phyloP scores from a whole-genome alignment of 2,888 invertebrate species.

The Cremastinae sp. region DNA sequence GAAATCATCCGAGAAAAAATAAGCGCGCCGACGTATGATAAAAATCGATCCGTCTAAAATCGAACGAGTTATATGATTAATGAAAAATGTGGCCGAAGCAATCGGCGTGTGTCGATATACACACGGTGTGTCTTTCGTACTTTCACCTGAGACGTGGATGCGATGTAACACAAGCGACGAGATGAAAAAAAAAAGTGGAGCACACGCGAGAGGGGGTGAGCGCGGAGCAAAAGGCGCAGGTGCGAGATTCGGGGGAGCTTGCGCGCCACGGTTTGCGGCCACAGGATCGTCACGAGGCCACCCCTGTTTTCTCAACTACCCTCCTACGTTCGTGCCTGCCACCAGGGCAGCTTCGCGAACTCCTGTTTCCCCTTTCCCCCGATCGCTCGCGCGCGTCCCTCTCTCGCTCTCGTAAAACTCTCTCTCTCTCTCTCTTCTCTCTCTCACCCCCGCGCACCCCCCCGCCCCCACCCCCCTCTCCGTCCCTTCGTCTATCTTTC shows the following conservation, averaged over 20 bases:
- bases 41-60: neutral
- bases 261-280: conserved; percentile 44
- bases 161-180: neutral
- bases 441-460: conserved; percentile 1
- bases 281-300: conserved; percentile 50
- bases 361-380: conserved; percentile 39
- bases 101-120: neutral
- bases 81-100: neutral
- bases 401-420: conserved; percentile 9
- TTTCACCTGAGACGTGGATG: neutral
- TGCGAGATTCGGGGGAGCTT: conserved; percentile 48
- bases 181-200: conserved; percentile 17
- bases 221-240: conserved; percentile 49
- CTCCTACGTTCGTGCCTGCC: conserved; percentile 51
- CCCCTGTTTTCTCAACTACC: conserved; percentile 50
- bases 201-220: conserved; percentile 15
- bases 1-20: too few species aligned
- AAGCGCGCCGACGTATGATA: neutral
- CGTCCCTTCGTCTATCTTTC: conserved; percentile 8
- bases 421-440: conserved; percentile 20
- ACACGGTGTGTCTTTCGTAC: conserved; percentile 17
- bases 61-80: neutral
- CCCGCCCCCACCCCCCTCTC: conserved; percentile 6
- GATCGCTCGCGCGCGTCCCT: too few species aligned
- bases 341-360: conserved; percentile 37